Conservation (phyloP, 2,797 vertebrate species). For the Cuculus canorus region DNA sequence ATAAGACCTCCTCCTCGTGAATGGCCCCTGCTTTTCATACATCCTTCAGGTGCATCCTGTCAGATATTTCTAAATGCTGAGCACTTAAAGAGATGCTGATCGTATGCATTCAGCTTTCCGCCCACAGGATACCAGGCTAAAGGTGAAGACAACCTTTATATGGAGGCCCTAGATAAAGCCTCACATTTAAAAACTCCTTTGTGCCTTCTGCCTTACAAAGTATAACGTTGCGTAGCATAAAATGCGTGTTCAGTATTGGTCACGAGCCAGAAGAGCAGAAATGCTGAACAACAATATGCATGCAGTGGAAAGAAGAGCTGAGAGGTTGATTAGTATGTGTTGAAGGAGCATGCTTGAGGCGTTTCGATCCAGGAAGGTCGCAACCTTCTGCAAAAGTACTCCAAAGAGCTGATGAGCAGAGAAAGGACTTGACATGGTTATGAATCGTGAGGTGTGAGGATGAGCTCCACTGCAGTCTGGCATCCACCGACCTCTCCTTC, state of each 20-base stretch:
- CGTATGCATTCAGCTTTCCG: background rate
- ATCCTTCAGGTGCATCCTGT: constrained; percentile 75
- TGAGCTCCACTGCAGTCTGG: accelerated
- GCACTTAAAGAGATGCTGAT: background rate
- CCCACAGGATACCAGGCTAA: constrained; percentile 52
- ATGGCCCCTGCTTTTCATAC: background rate
- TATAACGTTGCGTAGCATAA: accelerated
- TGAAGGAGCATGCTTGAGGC: background rate
- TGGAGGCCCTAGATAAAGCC: background rate
- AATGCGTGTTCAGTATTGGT: accelerated
- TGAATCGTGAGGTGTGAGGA: background rate
- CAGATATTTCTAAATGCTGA: constrained; percentile 35
- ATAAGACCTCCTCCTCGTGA: background rate
- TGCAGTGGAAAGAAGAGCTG: background rate
- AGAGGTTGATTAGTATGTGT: background rate
- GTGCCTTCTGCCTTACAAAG: background rate
- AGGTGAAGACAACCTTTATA: background rate
- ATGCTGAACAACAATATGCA: background rate
- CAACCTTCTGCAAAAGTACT: background rate
- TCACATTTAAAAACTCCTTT: background rate
- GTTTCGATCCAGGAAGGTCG: background rate
- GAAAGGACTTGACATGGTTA: background rate
- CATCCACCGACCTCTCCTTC: background rate
- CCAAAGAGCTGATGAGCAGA: background rate
- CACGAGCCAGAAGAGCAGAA: background rate